Base-by-base conservation (phyloP, 2,797 vertebrate genomes). In the Thaleichthys pacificus region DNA sequence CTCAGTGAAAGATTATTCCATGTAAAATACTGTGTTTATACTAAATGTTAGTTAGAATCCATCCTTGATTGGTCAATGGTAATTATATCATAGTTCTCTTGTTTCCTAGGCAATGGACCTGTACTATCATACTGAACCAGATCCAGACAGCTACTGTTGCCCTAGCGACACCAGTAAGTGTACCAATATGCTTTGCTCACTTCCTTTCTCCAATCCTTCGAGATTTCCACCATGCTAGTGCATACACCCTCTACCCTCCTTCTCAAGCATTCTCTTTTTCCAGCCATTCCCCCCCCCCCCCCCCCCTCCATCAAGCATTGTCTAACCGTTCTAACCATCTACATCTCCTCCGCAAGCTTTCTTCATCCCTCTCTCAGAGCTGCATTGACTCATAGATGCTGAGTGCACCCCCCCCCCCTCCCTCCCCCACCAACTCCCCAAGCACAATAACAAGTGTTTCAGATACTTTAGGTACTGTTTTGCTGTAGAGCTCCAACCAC, bases 71-170 rank as follows among this genome's bases (percentile, higher is more conserved):
- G 22, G n/a, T 21, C 24, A 24, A 11, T 65, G 42, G 12, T 15
- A 49, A 47, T 66, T 0, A 24, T 49, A n/a, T 61, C 58, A 24
- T 28, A 22, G 26, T 4, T 47, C 3, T 51, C 65, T 49, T 24
- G 65, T 67, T 38, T 79, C 68, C 17, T 72, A 94, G 93, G 93
- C 93, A 0, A 93, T 94, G 93, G 92, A 94, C 84, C 82, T 94
- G 69, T 93, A 93, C 85, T 93, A 93, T 86, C 91, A 93, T 79
- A 91, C 86, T 80, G 90, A 93, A 77, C 89, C 91, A 73, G 92
- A 92, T 69, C 85, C 86, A 63, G 92, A 94, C 83, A 88, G 54
- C 78, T 93, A 91, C 84, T 88, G 92, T 86, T 93, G 91, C 85
- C 84, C 87, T 28, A 83, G 86, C 9, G 91, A 93, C 79, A 89